Evolutionary conservation across 2,797 vertebrate species (phyloP).

Genomic region (Propithecus perrieri): DNA sequence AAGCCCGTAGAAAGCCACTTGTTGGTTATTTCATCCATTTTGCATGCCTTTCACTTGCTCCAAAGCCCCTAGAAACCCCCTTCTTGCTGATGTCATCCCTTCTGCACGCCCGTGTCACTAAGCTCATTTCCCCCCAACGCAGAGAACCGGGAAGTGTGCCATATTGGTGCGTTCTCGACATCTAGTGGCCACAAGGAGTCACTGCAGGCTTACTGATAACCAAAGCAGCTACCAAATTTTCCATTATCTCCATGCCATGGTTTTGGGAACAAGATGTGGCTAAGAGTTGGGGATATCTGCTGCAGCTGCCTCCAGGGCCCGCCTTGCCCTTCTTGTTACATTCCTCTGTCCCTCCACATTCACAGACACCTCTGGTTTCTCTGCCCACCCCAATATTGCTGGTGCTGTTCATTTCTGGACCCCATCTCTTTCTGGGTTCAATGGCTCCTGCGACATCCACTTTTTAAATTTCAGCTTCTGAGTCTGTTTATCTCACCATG

Average conservation of each 20-base stretch:
- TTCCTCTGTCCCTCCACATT: not conserved
- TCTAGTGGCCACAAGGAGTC: slow-evolving; percentile 41
- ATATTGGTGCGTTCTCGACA: not conserved
- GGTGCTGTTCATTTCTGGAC: not conserved
- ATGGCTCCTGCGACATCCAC: not conserved
- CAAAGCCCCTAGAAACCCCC: not conserved
- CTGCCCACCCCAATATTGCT: not conserved
- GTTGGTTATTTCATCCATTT: too few relatives aligned
- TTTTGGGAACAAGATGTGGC: not conserved
- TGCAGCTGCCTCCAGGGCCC: not conserved
- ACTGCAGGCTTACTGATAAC: slow-evolving; percentile 14
- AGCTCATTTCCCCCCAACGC: not conserved
- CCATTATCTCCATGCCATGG: not conserved
- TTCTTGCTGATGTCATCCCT: not conserved
- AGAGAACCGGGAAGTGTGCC: not conserved
- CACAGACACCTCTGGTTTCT: not conserved
- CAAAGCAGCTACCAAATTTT: not conserved
- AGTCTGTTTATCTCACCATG: not conserved
- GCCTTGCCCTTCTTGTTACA: too few relatives aligned
- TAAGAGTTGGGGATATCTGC: not conserved
- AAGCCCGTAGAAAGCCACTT: not conserved
- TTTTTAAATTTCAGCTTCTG: not conserved
- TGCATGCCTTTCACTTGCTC: too few relatives aligned
- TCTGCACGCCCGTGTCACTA: not conserved
- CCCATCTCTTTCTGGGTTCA: not conserved